Conservation (phyloP, 2,888 invertebrate genomes). For the Rhagonycha fulva region DNA sequence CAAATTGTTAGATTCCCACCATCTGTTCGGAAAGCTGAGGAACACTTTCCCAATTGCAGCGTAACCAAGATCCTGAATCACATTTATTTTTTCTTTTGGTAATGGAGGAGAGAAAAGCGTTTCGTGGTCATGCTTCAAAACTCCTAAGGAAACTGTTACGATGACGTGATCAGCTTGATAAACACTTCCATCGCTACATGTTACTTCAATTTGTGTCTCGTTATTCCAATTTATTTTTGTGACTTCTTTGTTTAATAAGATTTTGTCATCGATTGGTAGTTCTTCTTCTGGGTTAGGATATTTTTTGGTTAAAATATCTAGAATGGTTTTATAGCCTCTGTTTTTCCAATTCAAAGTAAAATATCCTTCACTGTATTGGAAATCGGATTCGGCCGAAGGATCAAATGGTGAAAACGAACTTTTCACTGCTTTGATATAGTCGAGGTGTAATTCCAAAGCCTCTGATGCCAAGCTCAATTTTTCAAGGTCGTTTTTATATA, state of each 20-base stretch:
- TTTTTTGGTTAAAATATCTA: conserved; percentile 64
- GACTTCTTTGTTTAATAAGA: conserved; percentile 45
- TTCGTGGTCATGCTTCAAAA: background rate
- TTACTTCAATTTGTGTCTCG: background rate
- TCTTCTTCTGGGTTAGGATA: conserved; percentile 39
- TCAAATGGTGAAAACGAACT: conserved; percentile 68
- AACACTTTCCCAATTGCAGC: conserved; percentile 69
- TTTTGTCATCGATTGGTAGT: conserved; percentile 43
- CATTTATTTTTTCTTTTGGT: conserved; percentile 30
- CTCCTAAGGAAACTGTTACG: background rate
- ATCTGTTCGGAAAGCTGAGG: conserved; percentile 60
- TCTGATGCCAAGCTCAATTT: background rate
- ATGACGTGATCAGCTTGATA: background rate
- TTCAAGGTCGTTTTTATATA: background rate
- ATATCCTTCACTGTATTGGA: conserved; percentile 47
- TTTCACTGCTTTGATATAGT: conserved; percentile 18
- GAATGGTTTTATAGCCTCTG: conserved; percentile 67
- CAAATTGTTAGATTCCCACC: conserved; percentile 57
- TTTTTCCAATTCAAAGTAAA: conserved; percentile 69
- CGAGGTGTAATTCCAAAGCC: background rate
- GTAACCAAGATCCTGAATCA: conserved; percentile 61
- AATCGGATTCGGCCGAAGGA: conserved; percentile 69
- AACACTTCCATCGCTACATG: background rate
- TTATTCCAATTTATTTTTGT: conserved; percentile 40
- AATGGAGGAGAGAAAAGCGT: background rate